Conservation (phyloP, 2,113 vertebrate genomes). For the Sardina pilchardus region DNA sequence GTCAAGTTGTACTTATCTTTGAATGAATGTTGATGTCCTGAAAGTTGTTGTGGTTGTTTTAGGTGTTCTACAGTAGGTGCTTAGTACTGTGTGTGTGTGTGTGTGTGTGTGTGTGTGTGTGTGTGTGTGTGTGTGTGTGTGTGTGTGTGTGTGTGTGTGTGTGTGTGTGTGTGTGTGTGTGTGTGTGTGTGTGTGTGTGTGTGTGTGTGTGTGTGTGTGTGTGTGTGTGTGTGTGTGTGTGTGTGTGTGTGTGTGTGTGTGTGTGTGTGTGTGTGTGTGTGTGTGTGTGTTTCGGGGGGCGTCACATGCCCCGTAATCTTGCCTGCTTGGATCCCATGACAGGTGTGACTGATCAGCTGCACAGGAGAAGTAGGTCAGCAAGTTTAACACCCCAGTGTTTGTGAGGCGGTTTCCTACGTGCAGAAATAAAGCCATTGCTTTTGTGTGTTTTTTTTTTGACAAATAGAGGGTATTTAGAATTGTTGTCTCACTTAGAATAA, state of each 20-base stretch:
- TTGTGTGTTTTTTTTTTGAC: neutral
- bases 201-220: slow-evolving; percentile 6
- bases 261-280: slow-evolving; percentile 17
- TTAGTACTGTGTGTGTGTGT: neutral
- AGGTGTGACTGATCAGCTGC: slow-evolving; percentile 45
- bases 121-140: slow-evolving; percentile 6
- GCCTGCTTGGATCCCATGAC: slow-evolving; percentile 50
- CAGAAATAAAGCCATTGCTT: neutral
- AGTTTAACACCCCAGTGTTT: slow-evolving; percentile 27
- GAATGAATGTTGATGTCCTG: neutral
- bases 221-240: slow-evolving; percentile 30
- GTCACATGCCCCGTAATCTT: slow-evolving; percentile 49
- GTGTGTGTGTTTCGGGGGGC: slow-evolving; percentile 21
- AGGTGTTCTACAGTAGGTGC: neutral
- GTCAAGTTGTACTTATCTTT: neutral
- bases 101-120: slow-evolving; percentile 26
- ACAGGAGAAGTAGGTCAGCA: slow-evolving; percentile 44
- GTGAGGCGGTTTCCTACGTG: neutral
- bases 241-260: slow-evolving; percentile 6
- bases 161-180: slow-evolving; percentile 23
- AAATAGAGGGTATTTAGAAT: neutral
- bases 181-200: slow-evolving; percentile 26
- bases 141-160: slow-evolving; percentile 26
- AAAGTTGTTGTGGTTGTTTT: neutral
- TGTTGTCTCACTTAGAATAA: neutral